Conservation (phyloP, 2,888 invertebrate species). For the Meta bourneti region DNA sequence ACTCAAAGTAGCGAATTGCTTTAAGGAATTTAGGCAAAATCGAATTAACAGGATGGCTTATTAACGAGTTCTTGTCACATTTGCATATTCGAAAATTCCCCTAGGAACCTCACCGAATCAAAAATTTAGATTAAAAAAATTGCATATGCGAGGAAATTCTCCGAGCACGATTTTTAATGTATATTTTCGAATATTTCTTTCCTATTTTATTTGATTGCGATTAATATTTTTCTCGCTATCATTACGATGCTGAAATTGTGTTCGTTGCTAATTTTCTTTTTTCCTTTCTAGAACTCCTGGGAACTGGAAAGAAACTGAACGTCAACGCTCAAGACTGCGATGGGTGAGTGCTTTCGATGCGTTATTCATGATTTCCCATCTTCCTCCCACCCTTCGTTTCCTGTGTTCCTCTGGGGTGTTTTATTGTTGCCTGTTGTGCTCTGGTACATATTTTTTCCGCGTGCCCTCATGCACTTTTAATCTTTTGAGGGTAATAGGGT, state of each 20-base stretch:
- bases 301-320: slow-evolving; percentile 68
- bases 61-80: slow-evolving; percentile 42
- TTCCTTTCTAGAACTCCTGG: slow-evolving; percentile 64
- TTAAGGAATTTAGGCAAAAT: slow-evolving; percentile 23
- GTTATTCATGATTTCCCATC: slow-evolving; percentile 48
- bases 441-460: neutral
- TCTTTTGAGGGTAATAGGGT: slow-evolving; percentile 21
- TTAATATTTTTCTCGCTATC: neutral
- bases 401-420: neutral
- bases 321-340: slow-evolving; percentile 73
- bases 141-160: neutral
- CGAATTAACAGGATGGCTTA: slow-evolving; percentile 44
- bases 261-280: neutral
- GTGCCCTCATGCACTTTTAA: neutral
- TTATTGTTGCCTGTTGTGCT: neutral
- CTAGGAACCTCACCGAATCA: neutral
- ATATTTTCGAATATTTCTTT: neutral
- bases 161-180: no score
- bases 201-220: neutral
- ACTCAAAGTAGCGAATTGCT: slow-evolving; percentile 21
- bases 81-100: slow-evolving; percentile 51
- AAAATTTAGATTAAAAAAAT: neutral
- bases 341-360: slow-evolving; percentile 72
- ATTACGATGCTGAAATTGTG: neutral
- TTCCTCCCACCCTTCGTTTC: slow-evolving; percentile 6